Percentiles rank a stretch among this genome's conserved stretches.
Conservation (phyloP, 2,888 invertebrate species). For the Osedax fenrisi region DNA sequence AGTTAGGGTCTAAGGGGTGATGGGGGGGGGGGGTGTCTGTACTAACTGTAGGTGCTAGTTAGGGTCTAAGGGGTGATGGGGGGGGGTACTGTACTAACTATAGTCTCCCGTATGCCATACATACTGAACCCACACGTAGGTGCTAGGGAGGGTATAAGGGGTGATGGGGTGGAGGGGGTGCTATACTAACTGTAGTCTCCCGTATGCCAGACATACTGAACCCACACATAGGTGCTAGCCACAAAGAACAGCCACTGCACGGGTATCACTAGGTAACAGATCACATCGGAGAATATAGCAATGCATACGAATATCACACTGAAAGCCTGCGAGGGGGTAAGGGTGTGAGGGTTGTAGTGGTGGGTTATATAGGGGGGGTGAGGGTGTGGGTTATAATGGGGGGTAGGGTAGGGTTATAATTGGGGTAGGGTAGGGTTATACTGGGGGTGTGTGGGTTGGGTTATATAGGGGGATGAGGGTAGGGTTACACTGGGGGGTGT, state of each 20-base stretch:
- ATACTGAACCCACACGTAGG: not conserved
- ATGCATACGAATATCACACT: slow-evolving; percentile 94
- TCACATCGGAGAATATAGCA: slow-evolving; percentile 90
- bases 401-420: not conserved
- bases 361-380: not conserved
- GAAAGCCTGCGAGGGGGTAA: slow-evolving; percentile 64
- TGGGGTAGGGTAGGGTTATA: not conserved
- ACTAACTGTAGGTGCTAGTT: not conserved
- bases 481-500: not conserved
- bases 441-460: not conserved
- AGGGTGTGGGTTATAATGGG: not conserved
- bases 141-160: not conserved
- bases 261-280: slow-evolving; percentile 96
- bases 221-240: slow-evolving; percentile 96
- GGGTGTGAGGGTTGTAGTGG: not conserved
- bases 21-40: not conserved
- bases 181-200: slow-evolving; percentile 52
- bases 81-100: too few species aligned
- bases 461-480: not conserved
- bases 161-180: not conserved
- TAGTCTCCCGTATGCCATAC: too few species aligned
- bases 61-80: not conserved
- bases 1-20: not conserved
- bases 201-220: slow-evolving; percentile 94
- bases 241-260: slow-evolving; percentile 91